Conservation (phyloP, 1,140 invertebrate genomes). For the Psix sp. region DNA sequence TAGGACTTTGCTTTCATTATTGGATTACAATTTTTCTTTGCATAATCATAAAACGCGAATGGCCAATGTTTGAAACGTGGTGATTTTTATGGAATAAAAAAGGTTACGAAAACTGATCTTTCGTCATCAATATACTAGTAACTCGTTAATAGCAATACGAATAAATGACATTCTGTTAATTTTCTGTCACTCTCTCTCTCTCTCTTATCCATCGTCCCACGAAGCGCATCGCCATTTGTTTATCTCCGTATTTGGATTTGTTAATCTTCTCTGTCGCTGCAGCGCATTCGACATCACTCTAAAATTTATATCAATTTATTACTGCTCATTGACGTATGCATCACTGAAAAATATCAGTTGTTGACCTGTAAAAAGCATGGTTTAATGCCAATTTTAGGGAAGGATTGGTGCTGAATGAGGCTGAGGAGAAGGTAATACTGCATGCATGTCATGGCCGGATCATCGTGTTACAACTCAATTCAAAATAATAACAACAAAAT, state of each 20-base stretch:
- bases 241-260: conserved; percentile 39
- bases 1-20: conserved; percentile 21
- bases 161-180: no score
- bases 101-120: no score
- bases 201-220: conserved; percentile 44
- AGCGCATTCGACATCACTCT: conserved; percentile 44
- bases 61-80: no score
- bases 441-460: no score
- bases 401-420: conserved; percentile 5
- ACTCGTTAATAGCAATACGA: no score
- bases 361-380: conserved; percentile 75
- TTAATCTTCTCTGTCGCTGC: conserved; percentile 46
- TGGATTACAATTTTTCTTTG: conserved; percentile 39
- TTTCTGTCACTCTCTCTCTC: no score
- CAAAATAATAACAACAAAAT: no score
- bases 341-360: conserved; percentile 59
- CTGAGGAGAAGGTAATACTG: not conserved
- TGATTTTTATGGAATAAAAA: no score
- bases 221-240: conserved; percentile 20
- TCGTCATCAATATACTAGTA: no score
- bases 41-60: no score
- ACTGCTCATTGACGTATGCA: conserved; percentile 34
- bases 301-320: conserved; percentile 55
- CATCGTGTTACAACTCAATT: no score
- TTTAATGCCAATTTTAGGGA: conserved; percentile 70